phyloP scores from a whole-genome alignment of 2,797 vertebrate species.

The Acanthornis magna region DNA sequence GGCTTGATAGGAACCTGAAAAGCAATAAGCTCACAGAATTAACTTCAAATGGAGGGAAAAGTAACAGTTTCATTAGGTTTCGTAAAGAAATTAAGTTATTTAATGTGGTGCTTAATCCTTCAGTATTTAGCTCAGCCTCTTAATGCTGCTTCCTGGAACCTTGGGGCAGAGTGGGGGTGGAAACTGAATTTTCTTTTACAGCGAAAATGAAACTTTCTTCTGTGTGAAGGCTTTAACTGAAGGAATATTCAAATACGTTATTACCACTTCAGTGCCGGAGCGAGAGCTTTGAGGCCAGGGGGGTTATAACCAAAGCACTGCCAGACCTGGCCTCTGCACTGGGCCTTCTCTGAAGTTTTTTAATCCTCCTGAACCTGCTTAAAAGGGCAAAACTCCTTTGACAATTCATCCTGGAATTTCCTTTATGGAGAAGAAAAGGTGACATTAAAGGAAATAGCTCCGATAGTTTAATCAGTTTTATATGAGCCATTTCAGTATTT shows the following conservation, averaged over 20 bases:
- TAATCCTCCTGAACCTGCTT: background rate
- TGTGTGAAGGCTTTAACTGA: background rate
- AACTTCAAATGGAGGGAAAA: background rate
- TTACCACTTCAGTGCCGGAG: background rate
- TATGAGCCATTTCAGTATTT: background rate
- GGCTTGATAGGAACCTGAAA: background rate
- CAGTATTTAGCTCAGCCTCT: background rate
- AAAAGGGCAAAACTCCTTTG: background rate
- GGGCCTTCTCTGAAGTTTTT: background rate
- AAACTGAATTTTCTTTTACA: background rate
- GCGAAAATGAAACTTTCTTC: background rate
- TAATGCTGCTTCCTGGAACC: background rate
- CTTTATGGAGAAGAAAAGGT: slow-evolving; percentile 25
- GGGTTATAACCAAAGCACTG: background rate
- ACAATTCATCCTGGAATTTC: background rate
- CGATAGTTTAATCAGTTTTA: background rate
- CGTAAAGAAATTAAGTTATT: background rate
- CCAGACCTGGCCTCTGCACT: background rate
- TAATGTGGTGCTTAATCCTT: background rate
- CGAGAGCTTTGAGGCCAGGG: fast-evolving
- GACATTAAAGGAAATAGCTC: background rate
- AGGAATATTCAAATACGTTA: background rate
- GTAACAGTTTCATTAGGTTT: background rate
- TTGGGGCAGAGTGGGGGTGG: background rate
- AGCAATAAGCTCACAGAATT: background rate